A percentile compares a stretch with the other conserved stretches of the same genome.
Evolutionary conservation across 2,113 vertebrate species (phyloP).

Genomic region (Sialia sialis): DNA sequence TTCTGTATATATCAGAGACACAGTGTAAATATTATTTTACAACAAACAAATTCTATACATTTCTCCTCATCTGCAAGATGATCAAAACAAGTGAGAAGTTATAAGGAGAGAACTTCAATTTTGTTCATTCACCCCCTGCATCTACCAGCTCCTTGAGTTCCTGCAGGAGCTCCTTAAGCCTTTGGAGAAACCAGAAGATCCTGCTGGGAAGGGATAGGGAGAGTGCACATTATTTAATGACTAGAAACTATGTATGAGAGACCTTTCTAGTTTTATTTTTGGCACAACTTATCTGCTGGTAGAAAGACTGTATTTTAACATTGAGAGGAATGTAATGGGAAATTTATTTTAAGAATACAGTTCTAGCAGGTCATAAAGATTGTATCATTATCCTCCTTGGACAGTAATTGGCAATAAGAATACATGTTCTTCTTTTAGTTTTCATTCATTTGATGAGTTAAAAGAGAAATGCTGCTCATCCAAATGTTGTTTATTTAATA

Average conservation of each 20-base stretch:
- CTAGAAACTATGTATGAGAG: neutral
- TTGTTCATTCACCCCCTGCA: neutral
- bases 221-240: neutral
- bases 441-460: slow-evolving; percentile 31
- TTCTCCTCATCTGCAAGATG: neutral
- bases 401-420: slow-evolving; percentile 43
- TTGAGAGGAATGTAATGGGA: neutral
- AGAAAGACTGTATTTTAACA: neutral
- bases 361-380: slow-evolving; percentile 27
- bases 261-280: slow-evolving; percentile 47
- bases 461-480: neutral
- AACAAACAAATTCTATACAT: neutral
- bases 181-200: neutral
- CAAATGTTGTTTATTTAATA: slow-evolving; percentile 25
- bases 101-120: neutral
- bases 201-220: neutral
- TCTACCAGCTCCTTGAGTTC: neutral
- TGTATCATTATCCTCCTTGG: slow-evolving; percentile 34
- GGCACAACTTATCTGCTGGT: neutral
- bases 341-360: slow-evolving; percentile 32
- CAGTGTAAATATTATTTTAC: neutral
- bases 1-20: neutral
- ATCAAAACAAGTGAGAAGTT: neutral
- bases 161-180: neutral
- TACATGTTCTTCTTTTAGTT: neutral